These are phyloP conservation scores for Chloroceryle aenea DNA, from an alignment of 2,113 vertebrate genomes.

Conservation along the genomic window DNA sequence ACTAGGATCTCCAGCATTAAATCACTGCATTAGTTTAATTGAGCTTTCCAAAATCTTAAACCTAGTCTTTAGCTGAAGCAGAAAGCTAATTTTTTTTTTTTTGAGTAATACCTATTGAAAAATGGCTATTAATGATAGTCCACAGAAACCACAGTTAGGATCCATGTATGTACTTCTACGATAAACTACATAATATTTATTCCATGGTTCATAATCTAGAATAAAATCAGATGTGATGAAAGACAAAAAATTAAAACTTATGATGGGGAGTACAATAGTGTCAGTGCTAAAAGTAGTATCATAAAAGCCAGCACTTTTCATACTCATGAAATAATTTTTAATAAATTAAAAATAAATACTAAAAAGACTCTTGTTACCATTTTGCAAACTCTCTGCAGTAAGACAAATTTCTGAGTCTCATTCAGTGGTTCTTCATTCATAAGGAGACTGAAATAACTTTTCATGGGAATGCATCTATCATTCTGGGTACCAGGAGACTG, in stretches of 20 bases:
- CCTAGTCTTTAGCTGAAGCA: background rate
- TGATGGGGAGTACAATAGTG: background rate
- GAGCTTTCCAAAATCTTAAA: background rate
- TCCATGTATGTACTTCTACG: rapidly evolving
- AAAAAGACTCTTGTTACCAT: background rate
- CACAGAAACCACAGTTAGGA: background rate
- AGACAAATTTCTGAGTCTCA: background rate
- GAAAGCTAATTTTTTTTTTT: background rate
- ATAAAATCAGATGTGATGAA: background rate
- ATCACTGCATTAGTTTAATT: background rate
- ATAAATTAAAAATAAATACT: background rate
- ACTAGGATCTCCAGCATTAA: background rate
- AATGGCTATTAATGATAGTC: background rate
- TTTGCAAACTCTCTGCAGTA: background rate
- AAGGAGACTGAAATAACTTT: background rate
- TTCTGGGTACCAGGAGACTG: background rate
- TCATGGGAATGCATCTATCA: background rate
- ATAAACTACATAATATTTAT: background rate
- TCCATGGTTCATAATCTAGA: background rate
- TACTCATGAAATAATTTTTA: background rate
- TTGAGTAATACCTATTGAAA: background rate
- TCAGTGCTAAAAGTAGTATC: background rate
- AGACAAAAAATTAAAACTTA: background rate
- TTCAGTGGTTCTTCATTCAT: rapidly evolving
- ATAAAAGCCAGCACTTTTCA: background rate